Evolutionary conservation across 2,113 vertebrate genomes (phyloP).

Genomic region (Sterrhoptilus dennistouni): DNA sequence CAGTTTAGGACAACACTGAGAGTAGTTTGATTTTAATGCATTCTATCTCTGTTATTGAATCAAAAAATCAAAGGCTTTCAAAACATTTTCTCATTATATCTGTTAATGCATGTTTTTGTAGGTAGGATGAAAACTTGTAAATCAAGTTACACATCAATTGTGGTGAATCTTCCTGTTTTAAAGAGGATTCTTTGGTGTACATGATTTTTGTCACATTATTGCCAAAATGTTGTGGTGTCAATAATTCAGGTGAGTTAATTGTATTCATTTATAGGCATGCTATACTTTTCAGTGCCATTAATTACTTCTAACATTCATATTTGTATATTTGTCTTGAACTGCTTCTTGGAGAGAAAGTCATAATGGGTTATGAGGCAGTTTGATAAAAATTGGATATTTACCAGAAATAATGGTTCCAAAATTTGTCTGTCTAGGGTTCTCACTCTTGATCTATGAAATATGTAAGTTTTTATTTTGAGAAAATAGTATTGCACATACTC

Average conservation of each 20-base stretch:
- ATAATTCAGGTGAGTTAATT: neutral
- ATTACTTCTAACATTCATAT: neutral
- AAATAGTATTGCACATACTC: neutral
- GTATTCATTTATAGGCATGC: neutral
- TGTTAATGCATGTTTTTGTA: neutral
- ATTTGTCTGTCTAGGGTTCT: neutral
- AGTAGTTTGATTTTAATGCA: neutral
- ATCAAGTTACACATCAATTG: neutral
- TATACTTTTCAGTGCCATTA: neutral
- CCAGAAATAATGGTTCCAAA: neutral
- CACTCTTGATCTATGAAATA: neutral
- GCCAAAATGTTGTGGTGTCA: neutral
- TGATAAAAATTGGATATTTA: neutral
- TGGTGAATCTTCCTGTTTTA: neutral
- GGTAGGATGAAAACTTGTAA: neutral
- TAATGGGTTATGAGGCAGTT: neutral
- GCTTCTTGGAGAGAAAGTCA: neutral
- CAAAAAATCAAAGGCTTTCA: neutral
- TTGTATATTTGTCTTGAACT: neutral
- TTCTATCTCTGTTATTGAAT: neutral
- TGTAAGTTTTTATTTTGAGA: neutral
- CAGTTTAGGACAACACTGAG: neutral
- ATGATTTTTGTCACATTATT: neutral
- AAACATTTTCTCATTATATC: neutral
- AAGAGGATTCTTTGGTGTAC: neutral